Base-by-base conservation (phyloP, 1,140 invertebrate species). In the Nasonia longicornis region DNA sequence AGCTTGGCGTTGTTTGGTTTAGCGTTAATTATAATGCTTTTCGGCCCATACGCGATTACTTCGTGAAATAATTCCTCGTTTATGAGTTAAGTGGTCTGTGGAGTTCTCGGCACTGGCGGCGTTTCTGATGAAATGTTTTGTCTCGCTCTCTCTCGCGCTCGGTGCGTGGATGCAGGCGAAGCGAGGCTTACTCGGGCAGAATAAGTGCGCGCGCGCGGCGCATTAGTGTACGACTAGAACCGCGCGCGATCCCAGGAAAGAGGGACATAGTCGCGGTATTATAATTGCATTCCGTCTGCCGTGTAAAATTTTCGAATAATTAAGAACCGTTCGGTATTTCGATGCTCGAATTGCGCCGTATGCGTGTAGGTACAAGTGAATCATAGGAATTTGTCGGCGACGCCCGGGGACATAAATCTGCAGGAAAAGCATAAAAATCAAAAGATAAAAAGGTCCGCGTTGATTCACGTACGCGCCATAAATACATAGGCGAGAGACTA, bases 51-150 rank as follows among this genome's bases (percentile, higher is more conserved):
- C 88, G 88, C 86, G 87, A 58, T 58, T 58, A n/a, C 52, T 58
- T 20, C 52, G 89, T 90, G 88, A 89, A 90, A 90, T 90, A 90
- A 90, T 89, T 87, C 87, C 86, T 89, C 88, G 88, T 90, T 90
- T 89, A 89, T 89, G 88, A 90, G 89, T 88, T 89, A 90, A 90
- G 89, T 90, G 88, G 89, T 90, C 89, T 89, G 88, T 89, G 86
- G 87, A 63, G 63, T 71, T 29, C 74, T 89, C 87, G 86, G 88
- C 85, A 82, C 87, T 85, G 87, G 86, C 87, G 87, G 22, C 14
- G 29, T 87, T 90, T 90, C 89, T 89, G 87, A 89, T 89, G 88
- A 88, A 90, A 89, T 88, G 87, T 88, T 89, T 87, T 86, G 63
- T 86, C 86, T 86, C 85, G 85, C 87, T 86, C 86, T 84, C 84